Evolutionary conservation across 2,888 invertebrate genomes (phyloP), one percentile per base, ranked within the genome.

Genomic region (Acrobasis suavella): DNA sequence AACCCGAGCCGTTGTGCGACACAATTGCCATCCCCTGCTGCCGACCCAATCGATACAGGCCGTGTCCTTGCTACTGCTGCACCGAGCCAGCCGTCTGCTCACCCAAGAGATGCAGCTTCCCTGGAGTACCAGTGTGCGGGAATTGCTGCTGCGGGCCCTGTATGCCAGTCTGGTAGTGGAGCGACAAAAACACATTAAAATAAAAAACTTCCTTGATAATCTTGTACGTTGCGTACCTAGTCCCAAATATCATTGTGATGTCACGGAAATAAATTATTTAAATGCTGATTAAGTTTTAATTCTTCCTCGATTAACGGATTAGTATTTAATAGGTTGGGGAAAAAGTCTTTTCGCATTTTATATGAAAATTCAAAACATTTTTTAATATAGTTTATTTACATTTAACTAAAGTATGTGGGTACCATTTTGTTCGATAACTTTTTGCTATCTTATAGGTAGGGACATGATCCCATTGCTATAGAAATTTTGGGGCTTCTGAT

Each of bases 31-130:
- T 92, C 72, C 94, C 87, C 65, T 90, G 82, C 86, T 94, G 92
- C 83, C 89, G 85, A 67, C 90, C 92, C 1, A 89, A 89, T 70
- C 83, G 93, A 67, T 93, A 93, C 75, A 93, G 91, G 79, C 93
- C 94, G 2, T 94, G 93, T 70, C 89, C 94, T 8, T 92, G 93
- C 75, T 93, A 93, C 81, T 91, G 93, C 78, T 92, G 90, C 69
- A 85, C 85, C 0, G 87, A 88, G 64, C 86, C 91, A 0, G 87
- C 76, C 0, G 69, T 87, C 0, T 89, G 89, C 66, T 76, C 74
- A 1, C 86, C 88, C 5, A 89, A 90, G 64, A 82, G 89, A 2
- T 91, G 91, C 78, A 89, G 90, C 65, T 90, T 84, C 69, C 88
- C 91, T 8, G 91, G 91, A 16, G 85, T 85, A 0, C 89, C 91